Evolutionary conservation across 2,888 invertebrate species (phyloP), one percentile per base, ranked within the genome.

Genomic region (Dorcus parallelipipedus): DNA sequence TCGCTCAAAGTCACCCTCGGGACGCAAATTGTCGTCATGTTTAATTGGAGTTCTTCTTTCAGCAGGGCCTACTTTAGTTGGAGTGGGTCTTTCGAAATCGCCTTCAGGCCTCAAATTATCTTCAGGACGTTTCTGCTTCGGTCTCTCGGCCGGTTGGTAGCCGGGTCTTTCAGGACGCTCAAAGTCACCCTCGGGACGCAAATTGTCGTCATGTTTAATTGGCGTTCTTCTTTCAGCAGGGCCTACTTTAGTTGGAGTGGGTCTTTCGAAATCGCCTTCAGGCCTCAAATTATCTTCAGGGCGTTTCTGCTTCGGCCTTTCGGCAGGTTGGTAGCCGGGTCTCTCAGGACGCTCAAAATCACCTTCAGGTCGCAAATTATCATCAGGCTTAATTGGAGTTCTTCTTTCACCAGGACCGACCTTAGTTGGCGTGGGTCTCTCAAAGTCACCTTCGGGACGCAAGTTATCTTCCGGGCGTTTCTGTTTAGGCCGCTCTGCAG

Each of bases 371-470:
- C 73, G 73, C 0, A 86, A 66, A 67, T 87, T 87, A 65, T 87
- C 87, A 2, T 78, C 73, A 38, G 73, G 81, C 62, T 69, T 80
- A 9, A 76, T 77, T 2, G 75, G 79, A 0, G 76, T 74, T 57
- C 80, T 64, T 64, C 80, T 74, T 65, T 83, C 81, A 49, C 67
- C 73, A 3, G 76, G 80, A 2, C 76, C 70, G 47, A 72, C 61
- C 60, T 73, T 71, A 1, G 72, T 73, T 8, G 73, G 71, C 3
- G 76, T 68, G 23, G 79, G 78, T 45, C 74, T 77, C 63, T 84
- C 84, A 71, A 88, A 88, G 23, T 87, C 82, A 7, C 81, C 82
- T 68, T 82, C 86, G 2, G 86, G 84, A 66, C 80, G 81, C 0
- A 90, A 75, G 73, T 89, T 89, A 69, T 90, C 87, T 63, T 79